Base-by-base conservation (phyloP, 2,797 vertebrate genomes). In the Microctenopoma stevenorrisi region DNA sequence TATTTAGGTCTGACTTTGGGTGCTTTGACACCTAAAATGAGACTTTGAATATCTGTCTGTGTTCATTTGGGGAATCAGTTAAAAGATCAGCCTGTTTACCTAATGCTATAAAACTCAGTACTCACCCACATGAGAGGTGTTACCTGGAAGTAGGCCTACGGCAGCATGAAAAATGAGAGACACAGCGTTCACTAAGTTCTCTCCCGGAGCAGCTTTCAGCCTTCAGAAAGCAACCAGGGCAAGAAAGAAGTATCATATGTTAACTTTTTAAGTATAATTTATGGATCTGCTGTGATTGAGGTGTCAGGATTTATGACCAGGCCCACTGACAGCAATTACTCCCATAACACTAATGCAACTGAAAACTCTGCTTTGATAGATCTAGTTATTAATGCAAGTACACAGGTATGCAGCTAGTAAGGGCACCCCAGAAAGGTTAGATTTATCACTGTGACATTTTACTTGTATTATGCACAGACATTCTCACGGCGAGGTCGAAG, bases 401-500 rank as follows among this genome's bases (percentile, higher is more conserved):
- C 92, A 93, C 91, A 92, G 91, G 86, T 90, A 89, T 51, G 83
- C 76, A 82, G 79, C 79, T 85, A 85, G 87, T 84, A 65, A 89
- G 87, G 87, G 86, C 78, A 86, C 74, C 75, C 57, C 16, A 68
- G 85, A 92, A 94, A 93, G 91, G 92, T 94, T 88, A 92, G 81
- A 93, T 94, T 91, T 90, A 94, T 94, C 92, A 94, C 84, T 82
- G 74, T 94, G 93, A 93, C 92, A 94, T 94, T 93, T 92, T 86
- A 79, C 83, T 86, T 84, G 76, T 83, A 81, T 85, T 84, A 87
- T 86, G 83, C 90, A 90, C 81, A 84, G 69, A 76, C 66, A 75
- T 82, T 84, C 81, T 76, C 72, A 78, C 56, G 67, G 40, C 75
- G 85, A 82, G 79, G 69, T 77, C 68, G n/a, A 55, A 48, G 71